Conservation (phyloP, 2,113 vertebrate genomes). For the Neopipo cinnamomea region DNA sequence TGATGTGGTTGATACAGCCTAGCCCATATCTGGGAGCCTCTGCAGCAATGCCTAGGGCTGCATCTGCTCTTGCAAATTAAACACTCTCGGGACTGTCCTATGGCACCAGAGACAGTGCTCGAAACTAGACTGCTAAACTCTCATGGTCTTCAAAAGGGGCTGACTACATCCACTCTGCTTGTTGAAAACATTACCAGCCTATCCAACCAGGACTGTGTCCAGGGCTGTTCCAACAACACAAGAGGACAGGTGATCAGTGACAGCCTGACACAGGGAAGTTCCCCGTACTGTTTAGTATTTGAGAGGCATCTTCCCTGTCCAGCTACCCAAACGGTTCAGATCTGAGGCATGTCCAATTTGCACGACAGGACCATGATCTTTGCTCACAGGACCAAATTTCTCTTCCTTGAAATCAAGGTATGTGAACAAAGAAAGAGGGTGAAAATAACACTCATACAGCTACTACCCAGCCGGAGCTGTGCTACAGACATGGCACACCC, state of each 20-base stretch:
- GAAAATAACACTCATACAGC: background rate
- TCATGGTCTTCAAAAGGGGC: background rate
- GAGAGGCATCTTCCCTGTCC: background rate
- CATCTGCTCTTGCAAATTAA: background rate
- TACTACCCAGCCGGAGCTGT: background rate
- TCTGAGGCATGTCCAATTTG: background rate
- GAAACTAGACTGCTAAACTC: background rate
- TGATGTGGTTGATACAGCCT: background rate
- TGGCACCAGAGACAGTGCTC: background rate
- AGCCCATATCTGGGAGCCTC: background rate
- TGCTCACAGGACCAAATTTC: background rate
- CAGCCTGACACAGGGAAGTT: background rate
- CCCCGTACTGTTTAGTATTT: background rate
- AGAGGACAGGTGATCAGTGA: background rate
- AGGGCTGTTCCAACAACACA: background rate
- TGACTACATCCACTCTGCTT: background rate
- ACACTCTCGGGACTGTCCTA: background rate
- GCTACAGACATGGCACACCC: background rate
- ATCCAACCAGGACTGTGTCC: accelerated
- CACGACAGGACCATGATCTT: background rate
- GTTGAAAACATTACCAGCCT: background rate
- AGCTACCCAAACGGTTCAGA: background rate
- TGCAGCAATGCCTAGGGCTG: accelerated
- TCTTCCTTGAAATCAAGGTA: background rate
- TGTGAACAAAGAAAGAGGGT: background rate